Evolutionary conservation across 1,140 invertebrate species (phyloP), one percentile per base, ranked within the genome.

Genomic region (Luehdorfia chinensis): DNA sequence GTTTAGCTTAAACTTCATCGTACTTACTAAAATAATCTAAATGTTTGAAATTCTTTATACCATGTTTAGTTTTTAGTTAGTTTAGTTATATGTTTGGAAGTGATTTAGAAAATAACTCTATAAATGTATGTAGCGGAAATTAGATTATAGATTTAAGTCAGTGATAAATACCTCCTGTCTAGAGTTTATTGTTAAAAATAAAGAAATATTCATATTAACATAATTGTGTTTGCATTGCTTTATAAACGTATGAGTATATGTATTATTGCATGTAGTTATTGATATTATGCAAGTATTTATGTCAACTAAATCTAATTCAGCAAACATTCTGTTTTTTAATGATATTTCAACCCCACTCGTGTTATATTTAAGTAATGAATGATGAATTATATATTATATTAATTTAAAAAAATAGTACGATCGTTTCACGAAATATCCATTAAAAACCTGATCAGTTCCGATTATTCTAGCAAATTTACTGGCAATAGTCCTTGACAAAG

Each of bases 151-250:
- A 54, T 49, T 39, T 45, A 44, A 57, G 43, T 47, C 70, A 75
- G 62, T 67, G 55, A 67, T 66, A 67, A 74, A 66, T 71, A 75
- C 69, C 72, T 80, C 71, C 75, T 84, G 73, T 79, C 68, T 79
- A 76, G 72, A 83, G 61, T 72, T 70, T 77, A 78, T 74, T 77
- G 75, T 80, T 79, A 75, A 50, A 60, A 70, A 78, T 78, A 80
- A 78, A 84, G 75, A 80, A 55, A 75, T 79, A 83, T 83, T 80
- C 76, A 75, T 84, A 84, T 78, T 76, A 62, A 72, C 48, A 55
- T 50, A 50, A 51, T 28, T 41, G 52, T 56, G 53, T 66, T 74
- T 75, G 7, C 31, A 31, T 57, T 39, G 6, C 19, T 21, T 21
- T 21, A 21, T 21, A 21, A 21, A 3, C 6, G 6, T 21, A 21